These are phyloP conservation scores for Telmatochromis bifrenatus DNA, from an alignment of 2,113 vertebrate species.

Conservation along the genomic window DNA sequence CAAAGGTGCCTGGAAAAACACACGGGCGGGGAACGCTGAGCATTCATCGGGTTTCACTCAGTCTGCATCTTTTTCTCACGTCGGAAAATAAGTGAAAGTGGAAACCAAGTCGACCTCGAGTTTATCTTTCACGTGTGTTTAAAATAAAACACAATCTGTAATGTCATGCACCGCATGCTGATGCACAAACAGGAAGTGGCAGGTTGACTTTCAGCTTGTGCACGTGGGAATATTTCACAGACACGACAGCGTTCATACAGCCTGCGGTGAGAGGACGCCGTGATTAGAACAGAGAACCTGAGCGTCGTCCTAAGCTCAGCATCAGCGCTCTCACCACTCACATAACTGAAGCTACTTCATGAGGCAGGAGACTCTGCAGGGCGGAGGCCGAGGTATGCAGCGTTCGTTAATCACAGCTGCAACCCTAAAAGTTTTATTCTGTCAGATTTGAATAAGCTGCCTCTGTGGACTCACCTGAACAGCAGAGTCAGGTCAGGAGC, in stretches of 20 bases:
- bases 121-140: neutral
- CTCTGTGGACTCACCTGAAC: accelerated
- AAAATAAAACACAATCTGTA: neutral
- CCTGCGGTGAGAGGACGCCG: neutral
- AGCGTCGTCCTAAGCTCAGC: neutral
- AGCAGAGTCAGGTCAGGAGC: neutral
- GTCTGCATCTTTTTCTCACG: neutral
- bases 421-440: neutral
- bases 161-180: neutral
- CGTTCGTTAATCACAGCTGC: neutral
- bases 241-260: neutral
- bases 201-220: neutral
- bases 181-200: neutral
- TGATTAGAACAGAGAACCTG: neutral
- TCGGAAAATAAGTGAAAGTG: neutral
- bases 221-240: neutral
- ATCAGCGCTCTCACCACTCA: neutral
- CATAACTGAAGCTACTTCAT: neutral
- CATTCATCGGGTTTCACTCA: neutral
- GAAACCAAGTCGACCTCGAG: neutral
- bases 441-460: accelerated
- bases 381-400: neutral
- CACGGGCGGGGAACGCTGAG: neutral
- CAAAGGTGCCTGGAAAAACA: neutral
- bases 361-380: neutral